These are phyloP conservation scores for Rhabdomys pumilio DNA, from an alignment of 2,797 vertebrate genomes.

Conservation along the genomic window DNA sequence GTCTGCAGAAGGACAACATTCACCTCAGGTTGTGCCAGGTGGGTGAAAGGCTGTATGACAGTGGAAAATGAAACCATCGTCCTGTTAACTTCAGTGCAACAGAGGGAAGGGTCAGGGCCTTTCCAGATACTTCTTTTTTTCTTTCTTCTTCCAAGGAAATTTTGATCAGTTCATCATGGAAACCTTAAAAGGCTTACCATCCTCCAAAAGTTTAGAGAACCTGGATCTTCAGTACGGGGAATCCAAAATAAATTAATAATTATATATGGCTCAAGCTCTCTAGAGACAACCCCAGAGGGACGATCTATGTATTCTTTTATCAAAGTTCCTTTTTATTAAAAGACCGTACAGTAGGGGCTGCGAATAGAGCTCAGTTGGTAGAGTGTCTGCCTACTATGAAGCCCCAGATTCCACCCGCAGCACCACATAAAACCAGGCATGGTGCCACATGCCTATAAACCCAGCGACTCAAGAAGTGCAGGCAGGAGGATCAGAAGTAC, in stretches of 20 bases:
- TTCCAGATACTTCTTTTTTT: too few species aligned
- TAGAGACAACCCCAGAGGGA: not conserved
- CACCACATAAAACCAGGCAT: not conserved
- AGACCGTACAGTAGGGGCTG: not conserved
- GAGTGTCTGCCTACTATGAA: not conserved
- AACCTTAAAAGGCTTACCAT: not conserved
- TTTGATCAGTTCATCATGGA: not conserved
- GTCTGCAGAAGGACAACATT: not conserved
- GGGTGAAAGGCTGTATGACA: constrained; percentile 31
- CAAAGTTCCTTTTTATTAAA: not conserved
- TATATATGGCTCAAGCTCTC: not conserved
- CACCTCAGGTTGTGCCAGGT: not conserved
- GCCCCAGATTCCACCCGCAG: not conserved
- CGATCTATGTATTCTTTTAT: not conserved
- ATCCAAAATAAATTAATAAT: not conserved
- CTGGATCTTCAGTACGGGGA: not conserved
- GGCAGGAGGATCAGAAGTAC: not conserved
- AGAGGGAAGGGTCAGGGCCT: not conserved
- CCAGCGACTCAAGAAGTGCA: too few species aligned
- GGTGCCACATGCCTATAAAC: not conserved
- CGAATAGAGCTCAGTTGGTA: not conserved
- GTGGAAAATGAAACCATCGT: not conserved
- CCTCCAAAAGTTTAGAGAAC: not conserved
- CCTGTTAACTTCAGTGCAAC: not conserved
- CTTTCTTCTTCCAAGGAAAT: not conserved